Evolutionary conservation across 2,113 vertebrate genomes (phyloP).

Genomic region (Oreochromis aureus): DNA sequence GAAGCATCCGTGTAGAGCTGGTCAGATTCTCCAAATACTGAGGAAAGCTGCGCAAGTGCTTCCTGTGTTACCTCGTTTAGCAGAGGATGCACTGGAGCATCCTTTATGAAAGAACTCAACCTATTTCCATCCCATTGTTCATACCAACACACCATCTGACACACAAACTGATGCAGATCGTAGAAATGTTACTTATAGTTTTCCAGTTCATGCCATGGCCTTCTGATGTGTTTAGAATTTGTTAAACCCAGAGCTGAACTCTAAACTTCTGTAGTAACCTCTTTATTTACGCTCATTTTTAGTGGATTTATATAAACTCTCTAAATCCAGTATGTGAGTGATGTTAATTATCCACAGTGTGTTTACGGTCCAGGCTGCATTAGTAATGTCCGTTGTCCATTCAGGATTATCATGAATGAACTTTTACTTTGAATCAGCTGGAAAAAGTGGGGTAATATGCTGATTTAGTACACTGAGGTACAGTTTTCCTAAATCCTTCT

Average conservation of each 20-base stretch:
- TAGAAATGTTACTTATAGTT: not conserved
- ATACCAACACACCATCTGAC: not conserved
- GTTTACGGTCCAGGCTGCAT: not conserved
- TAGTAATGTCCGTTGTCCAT: not conserved
- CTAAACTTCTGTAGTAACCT: not conserved
- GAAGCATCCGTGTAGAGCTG: not conserved
- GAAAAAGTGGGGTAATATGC: not conserved
- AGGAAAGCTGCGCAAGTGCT: not conserved
- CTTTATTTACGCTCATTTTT: too few species aligned
- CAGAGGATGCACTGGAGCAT: not conserved
- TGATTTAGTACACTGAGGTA: not conserved
- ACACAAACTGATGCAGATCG: not conserved
- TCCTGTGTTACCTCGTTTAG: not conserved
- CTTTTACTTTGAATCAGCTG: not conserved
- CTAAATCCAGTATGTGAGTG: not conserved
- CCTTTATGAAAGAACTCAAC: not conserved
- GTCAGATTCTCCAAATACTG: not conserved
- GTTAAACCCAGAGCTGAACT: not conserved
- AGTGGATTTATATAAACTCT: rapidly evolving
- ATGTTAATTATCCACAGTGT: not conserved
- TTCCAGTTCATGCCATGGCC: rapidly evolving
- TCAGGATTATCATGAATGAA: not conserved
- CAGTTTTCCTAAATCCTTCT: not conserved
- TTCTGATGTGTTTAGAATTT: too few species aligned
- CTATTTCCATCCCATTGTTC: not conserved